Conservation (phyloP, 2,113 vertebrate species). For the Onychorhynchus coronatus region DNA sequence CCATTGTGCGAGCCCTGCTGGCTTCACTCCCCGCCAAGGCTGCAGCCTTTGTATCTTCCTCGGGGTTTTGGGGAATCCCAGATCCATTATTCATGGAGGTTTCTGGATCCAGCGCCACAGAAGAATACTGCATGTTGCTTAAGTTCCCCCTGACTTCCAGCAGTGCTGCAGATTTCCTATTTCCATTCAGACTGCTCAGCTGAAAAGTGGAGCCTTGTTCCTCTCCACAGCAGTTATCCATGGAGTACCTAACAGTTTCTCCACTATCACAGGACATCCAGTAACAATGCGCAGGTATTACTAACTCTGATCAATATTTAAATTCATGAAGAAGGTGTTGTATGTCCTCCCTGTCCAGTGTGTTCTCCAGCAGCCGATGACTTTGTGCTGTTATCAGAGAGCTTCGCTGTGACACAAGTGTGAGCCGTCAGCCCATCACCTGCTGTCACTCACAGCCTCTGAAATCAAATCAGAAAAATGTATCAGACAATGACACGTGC, state of each 20-base stretch:
- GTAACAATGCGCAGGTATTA: background rate
- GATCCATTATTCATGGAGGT: slow-evolving; percentile 75
- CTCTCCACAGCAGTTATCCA: background rate
- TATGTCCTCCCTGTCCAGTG: background rate
- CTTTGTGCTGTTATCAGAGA: slow-evolving; percentile 18
- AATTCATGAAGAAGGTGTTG: slow-evolving; percentile 28
- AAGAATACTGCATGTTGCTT: slow-evolving; percentile 71
- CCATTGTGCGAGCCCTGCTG: background rate
- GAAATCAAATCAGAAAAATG: slow-evolving; percentile 21
- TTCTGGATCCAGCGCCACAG: slow-evolving; percentile 77
- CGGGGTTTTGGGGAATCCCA: slow-evolving; percentile 37
- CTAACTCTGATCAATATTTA: slow-evolving; percentile 61
- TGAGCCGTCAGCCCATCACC: slow-evolving; percentile 31
- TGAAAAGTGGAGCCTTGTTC: background rate
- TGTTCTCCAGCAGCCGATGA: slow-evolving; percentile 14
- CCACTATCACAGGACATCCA: slow-evolving; percentile 26
- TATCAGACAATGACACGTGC: background rate
- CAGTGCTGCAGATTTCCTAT: background rate
- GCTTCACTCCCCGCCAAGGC: slow-evolving; percentile 24
- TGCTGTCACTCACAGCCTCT: slow-evolving; percentile 48
- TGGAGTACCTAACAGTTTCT: slow-evolving; percentile 22
- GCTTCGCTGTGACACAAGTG: background rate
- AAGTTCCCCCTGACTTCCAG: slow-evolving; percentile 13
- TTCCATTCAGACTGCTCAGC: slow-evolving; percentile 59
- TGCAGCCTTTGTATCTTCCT: slow-evolving; percentile 64